Conservation (phyloP, 1,140 invertebrate genomes). For the Drosophila ambigua region DNA sequence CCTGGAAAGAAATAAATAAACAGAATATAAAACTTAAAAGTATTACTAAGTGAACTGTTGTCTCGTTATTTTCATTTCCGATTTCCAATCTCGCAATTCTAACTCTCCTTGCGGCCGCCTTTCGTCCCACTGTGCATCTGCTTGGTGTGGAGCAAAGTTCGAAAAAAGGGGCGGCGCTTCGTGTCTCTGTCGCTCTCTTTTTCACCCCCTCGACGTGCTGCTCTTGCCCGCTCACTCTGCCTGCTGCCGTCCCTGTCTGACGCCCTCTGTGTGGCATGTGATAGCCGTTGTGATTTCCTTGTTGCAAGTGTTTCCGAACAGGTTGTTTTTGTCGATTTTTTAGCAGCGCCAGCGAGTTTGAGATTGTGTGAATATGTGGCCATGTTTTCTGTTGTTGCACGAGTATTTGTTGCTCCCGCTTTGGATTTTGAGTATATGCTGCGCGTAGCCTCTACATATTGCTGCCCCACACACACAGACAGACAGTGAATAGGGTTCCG, state of each 20-base stretch:
- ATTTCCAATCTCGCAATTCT: background rate
- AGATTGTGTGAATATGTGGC: slow-evolving; percentile 78
- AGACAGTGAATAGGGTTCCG: no score
- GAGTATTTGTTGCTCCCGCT: slow-evolving; percentile 44
- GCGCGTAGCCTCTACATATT: slow-evolving; percentile 80
- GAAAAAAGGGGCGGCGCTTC: slow-evolving; percentile 77
- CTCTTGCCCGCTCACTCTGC: slow-evolving; percentile 26
- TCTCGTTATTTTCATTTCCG: no score
- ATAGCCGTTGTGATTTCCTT: slow-evolving; percentile 60
- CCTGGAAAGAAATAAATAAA: no score
- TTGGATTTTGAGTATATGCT: slow-evolving; percentile 77
- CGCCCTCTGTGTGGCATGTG: slow-evolving; percentile 30
- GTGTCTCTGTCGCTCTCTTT: slow-evolving; percentile 27
- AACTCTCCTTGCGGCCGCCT: accelerated
- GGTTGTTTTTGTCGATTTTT: slow-evolving; percentile 84
- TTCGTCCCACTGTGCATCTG: slow-evolving; percentile 47
- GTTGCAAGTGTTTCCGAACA: slow-evolving; percentile 83
- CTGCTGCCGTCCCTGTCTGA: slow-evolving; percentile 23
- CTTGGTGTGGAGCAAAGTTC: slow-evolving; percentile 25
- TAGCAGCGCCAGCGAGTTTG: slow-evolving; percentile 74
- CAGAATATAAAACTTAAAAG: no score
- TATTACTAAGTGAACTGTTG: no score
- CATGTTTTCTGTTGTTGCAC: slow-evolving; percentile 56
- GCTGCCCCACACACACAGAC: slow-evolving; percentile 32
- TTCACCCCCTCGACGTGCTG: slow-evolving; percentile 30